Base-by-base conservation (phyloP, 2,113 vertebrate species). In the Cephalopterus ornatus region DNA sequence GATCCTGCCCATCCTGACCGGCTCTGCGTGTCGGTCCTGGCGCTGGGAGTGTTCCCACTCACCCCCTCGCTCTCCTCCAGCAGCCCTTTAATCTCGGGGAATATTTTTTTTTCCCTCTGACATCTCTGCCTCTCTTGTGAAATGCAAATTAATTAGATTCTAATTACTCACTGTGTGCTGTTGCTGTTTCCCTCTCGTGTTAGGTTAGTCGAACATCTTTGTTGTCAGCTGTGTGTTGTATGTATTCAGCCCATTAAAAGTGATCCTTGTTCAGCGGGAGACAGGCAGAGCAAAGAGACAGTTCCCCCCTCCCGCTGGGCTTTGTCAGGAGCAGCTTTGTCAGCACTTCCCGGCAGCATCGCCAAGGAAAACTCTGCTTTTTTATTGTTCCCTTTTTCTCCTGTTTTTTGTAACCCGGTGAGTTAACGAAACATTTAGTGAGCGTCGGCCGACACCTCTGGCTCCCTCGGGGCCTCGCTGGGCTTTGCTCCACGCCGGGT, bases 61-160 rank as follows among this genome's bases (percentile, higher is more conserved):
- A 3, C 53, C 92, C 81, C 83, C 70, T 71, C 30, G 19, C 87
- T 59, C 80, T 88, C 79, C 95, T 72, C 94, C 94, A 44, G 20
- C 85, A 97, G 97, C 97, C 92, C 97, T 98, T 97, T 92, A 11
- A 96, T 94, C 96, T 91, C 86, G 21, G 70, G 9, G 47, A 79
- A 14, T 76, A 46, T 39, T n/a, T 3, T 8, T 15, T 33, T 19
- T 9, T 12, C 47, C 58, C 49, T 74, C 83, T 79, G 95, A 95
- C 95, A 95, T 97, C 83, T 91, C 95, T 78, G 96, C 78, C 95
- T 98, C 98, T 98, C 97, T 65, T 92, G 98, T 97, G 97, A 97
- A 95, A 97, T 98, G 98, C 98, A 98, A 98, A 98, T 98, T 97
- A 98, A 98, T 98, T 96, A 97, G 97, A 93, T 88, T 98, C 98